These are phyloP conservation scores for Neomicropteryx cornuta DNA, from an alignment of 1,140 invertebrate genomes.

Conservation along the genomic window DNA sequence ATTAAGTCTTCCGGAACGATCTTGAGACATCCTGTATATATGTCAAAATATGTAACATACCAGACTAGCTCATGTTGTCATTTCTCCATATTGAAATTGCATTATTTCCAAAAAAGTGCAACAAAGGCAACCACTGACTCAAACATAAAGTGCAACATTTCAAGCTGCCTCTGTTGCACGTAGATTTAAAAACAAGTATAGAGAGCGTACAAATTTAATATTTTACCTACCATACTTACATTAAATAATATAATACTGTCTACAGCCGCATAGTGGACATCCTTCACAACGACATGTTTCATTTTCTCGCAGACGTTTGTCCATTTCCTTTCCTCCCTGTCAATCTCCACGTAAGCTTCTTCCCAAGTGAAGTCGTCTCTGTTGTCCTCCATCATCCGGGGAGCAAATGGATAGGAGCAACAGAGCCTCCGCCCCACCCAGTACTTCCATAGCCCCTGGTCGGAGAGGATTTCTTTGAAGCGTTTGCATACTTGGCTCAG, in stretches of 20 bases:
- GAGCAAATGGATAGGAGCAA: constrained; percentile 24
- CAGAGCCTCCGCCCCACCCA: constrained; percentile 31
- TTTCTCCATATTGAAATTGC: no score
- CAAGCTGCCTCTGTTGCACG: no score
- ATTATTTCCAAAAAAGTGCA: no score
- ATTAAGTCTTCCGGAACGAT: no score
- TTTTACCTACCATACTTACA: no score
- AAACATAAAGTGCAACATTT: no score
- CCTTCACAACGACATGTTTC: constrained; percentile 29
- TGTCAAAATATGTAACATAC: no score
- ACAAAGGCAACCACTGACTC: no score
- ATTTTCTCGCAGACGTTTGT: constrained; percentile 25
- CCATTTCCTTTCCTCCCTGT: constrained; percentile 29
- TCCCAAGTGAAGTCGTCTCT: constrained; percentile 26
- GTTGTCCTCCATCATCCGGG: constrained; percentile 23
- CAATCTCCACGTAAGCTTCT: constrained; percentile 30
- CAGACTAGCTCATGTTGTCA: no score
- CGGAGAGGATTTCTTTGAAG: constrained; percentile 33
- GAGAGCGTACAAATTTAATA: no score
- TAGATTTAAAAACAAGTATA: no score
- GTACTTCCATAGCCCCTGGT: constrained; percentile 32
- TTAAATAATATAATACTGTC: constrained; percentile 35
- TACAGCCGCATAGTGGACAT: constrained; percentile 35
- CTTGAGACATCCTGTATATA: no score
- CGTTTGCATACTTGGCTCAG: constrained; percentile 30